Evolutionary conservation across 2,888 invertebrate genomes (phyloP).

Genomic region (Protula sp.): DNA sequence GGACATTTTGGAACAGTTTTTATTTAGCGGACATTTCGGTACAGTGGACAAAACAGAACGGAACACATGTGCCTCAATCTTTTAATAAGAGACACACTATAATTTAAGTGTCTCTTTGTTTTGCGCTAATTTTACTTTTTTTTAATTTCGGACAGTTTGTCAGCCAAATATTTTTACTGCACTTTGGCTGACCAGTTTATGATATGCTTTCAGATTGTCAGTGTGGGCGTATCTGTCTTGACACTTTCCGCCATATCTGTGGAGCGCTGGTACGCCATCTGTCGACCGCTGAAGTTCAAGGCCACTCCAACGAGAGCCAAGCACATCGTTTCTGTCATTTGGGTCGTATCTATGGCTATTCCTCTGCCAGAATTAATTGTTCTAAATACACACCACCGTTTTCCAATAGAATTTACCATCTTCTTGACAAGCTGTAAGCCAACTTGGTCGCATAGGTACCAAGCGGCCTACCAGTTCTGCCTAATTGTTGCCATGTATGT

Average conservation of each 20-base stretch:
- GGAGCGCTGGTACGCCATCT: conserved; percentile 92
- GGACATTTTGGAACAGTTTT: too few relatives aligned
- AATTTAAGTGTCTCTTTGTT: too few relatives aligned
- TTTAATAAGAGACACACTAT: too few relatives aligned
- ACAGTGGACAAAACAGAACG: too few relatives aligned
- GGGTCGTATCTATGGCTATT: conserved; percentile 65
- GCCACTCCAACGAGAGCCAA: conserved; percentile 76
- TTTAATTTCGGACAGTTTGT: too few relatives aligned
- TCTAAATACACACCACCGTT: conserved; percentile 7
- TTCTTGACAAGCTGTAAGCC: conserved; percentile 15
- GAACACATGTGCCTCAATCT: too few relatives aligned
- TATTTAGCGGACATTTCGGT: too few relatives aligned
- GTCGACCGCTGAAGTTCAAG: conserved; percentile 80
- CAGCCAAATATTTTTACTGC: too few relatives aligned
- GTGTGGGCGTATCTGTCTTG: conserved; percentile 83
- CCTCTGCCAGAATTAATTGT: conserved; percentile 32
- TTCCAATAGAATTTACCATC: conserved; percentile 6
- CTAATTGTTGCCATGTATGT: conserved; percentile 33
- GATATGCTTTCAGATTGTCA: conserved; percentile 58
- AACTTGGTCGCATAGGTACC: conserved; percentile 10
- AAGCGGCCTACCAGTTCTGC: conserved; percentile 33
- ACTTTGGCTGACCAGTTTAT: too few relatives aligned
- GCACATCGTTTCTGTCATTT: conserved; percentile 73
- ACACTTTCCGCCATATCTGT: conserved; percentile 89
- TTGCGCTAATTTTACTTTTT: too few relatives aligned